phyloP scores from a whole-genome alignment of 2,113 vertebrate genomes.

The Ameiurus melas region DNA sequence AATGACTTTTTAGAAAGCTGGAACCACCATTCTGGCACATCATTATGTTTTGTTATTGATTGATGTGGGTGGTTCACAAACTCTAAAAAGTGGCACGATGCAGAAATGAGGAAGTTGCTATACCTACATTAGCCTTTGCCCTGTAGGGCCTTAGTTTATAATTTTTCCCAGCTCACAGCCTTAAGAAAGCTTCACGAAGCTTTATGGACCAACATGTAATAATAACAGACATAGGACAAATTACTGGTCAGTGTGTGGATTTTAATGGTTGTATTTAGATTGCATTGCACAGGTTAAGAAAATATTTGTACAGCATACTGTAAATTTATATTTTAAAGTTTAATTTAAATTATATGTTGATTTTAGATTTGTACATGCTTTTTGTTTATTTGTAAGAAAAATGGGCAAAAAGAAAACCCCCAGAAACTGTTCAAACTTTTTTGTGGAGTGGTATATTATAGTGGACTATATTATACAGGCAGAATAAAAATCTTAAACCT shows the following conservation, averaged over 20 bases:
- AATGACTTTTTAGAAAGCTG: not conserved
- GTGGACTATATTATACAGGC: not conserved
- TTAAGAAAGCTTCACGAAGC: not conserved
- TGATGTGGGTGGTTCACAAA: conserved; percentile 30
- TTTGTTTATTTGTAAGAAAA: not conserved
- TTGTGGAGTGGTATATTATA: not conserved
- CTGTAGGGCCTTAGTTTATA: not conserved
- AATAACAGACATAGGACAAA: not conserved
- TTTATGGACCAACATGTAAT: not conserved
- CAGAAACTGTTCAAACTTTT: not conserved
- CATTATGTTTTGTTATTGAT: not conserved
- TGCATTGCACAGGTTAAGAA: not conserved
- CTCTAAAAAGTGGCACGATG: not conserved
- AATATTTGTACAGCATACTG: not conserved
- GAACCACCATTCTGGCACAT: not conserved
- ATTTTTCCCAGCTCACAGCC: not conserved
- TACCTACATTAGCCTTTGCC: not conserved
- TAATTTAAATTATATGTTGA: not conserved
- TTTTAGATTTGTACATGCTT: not conserved
- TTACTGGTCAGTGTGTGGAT: not conserved
- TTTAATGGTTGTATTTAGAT: not conserved
- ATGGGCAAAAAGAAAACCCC: not conserved
- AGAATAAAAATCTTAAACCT: not conserved
- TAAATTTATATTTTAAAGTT: not conserved
- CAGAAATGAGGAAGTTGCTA: not conserved